These are phyloP conservation scores for Sminthopsis crassicaudata DNA, from an alignment of 2,113 vertebrate species.

Conservation along the genomic window DNA sequence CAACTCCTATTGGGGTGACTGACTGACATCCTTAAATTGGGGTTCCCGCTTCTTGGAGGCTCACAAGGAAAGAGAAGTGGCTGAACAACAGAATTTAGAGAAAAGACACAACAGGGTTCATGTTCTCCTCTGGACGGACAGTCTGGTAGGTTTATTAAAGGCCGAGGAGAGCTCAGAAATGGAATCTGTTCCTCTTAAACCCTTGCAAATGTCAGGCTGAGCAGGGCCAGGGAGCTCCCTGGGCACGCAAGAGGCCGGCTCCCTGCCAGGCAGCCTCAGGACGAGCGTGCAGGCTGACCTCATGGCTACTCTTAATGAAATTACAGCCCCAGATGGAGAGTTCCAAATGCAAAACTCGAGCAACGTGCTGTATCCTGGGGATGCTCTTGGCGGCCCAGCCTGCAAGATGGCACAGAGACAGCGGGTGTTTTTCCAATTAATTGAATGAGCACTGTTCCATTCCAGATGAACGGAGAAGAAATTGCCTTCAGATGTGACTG, in stretches of 20 bases:
- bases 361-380: background rate
- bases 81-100: constrained; percentile 28
- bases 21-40: background rate
- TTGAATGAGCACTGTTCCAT: constrained; percentile 54
- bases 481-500: constrained; percentile 80
- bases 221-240: constrained; percentile 64
- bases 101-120: constrained; percentile 68
- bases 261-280: constrained; percentile 43
- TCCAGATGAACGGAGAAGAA: constrained; percentile 73
- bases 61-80: constrained; percentile 51
- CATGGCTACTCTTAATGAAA: constrained; percentile 60
- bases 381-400: constrained; percentile 10
- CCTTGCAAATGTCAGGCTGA: constrained; percentile 76
- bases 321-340: constrained; percentile 42
- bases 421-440: constrained; percentile 60
- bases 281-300: constrained; percentile 64
- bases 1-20: background rate
- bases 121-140: constrained; percentile 65
- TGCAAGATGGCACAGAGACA: constrained; percentile 61
- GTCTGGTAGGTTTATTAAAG: constrained; percentile 76
- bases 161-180: constrained; percentile 69
- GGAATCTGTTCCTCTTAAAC: constrained; percentile 77
- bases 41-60: constrained; percentile 5
- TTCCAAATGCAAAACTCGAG: constrained; percentile 44
- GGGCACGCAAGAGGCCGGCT: constrained; percentile 57